A percentile compares a stretch with the other conserved stretches of the same genome.
Conservation (phyloP, 2,113 vertebrate species). For the Tretioscincus oriximinensis region DNA sequence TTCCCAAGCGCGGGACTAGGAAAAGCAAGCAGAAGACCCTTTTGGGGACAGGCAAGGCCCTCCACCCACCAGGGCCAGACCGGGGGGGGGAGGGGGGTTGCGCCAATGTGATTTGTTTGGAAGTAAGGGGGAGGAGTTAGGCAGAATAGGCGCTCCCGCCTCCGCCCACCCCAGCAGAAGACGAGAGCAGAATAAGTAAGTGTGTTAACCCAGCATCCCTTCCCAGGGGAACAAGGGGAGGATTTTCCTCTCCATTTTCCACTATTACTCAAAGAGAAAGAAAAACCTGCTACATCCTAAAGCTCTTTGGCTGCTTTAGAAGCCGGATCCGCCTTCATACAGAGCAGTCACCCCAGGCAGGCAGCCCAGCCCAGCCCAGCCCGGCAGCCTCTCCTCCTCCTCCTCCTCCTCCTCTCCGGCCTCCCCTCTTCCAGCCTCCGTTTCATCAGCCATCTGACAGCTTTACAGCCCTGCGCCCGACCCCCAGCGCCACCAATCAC, state of each 20-base stretch:
- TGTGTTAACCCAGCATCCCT: constrained; percentile 13
- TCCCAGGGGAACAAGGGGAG: background rate
- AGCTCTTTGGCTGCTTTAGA: constrained; percentile 11
- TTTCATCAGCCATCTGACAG: constrained; percentile 29
- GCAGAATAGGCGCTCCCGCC: background rate
- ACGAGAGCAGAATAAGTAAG: constrained; percentile 11
- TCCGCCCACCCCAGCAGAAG: background rate
- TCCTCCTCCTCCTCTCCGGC: background rate
- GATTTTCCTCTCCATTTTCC: background rate
- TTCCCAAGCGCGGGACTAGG: background rate
- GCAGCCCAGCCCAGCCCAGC: background rate
- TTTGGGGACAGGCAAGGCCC: background rate
- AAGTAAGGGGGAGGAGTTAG: constrained; percentile 28
- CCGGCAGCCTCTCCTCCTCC: background rate
- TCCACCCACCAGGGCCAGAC: background rate
- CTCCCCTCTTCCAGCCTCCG: background rate
- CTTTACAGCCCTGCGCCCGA: constrained; percentile 33
- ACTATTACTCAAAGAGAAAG: too few species aligned
- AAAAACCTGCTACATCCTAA: constrained; percentile 13
- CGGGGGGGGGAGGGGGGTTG: background rate
- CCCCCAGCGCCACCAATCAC: constrained; percentile 6
- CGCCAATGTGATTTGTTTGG: constrained; percentile 35
- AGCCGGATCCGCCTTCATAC: constrained; percentile 13
- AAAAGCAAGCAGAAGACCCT: background rate
- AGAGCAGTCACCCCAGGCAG: constrained; percentile 19